These are phyloP conservation scores for Rhincodon typus DNA, from an alignment of 2,797 vertebrate genomes.

Conservation along the genomic window DNA sequence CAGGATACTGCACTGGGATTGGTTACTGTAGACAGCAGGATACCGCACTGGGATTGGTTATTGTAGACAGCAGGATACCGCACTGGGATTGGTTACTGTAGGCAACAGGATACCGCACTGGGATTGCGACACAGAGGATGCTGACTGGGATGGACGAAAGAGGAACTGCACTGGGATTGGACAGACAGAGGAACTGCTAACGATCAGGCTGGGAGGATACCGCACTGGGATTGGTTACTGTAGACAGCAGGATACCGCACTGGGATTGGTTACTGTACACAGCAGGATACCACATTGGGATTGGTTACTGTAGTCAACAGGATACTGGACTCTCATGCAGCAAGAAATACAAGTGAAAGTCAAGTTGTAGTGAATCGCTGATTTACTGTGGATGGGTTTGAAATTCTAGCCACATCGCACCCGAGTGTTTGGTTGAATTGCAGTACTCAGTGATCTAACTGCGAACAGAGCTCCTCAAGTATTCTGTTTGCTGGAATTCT, in stretches of 20 bases:
- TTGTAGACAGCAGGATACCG: too few species aligned
- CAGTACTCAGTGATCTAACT: background rate
- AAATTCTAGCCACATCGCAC: background rate
- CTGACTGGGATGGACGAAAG: too few species aligned
- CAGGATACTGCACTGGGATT: too few species aligned
- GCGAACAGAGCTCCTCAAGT: background rate
- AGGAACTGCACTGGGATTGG: too few species aligned
- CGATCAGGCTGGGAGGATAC: too few species aligned
- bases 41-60: too few species aligned
- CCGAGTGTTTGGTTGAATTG: background rate
- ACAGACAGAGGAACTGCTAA: too few species aligned
- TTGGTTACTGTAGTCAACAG: background rate
- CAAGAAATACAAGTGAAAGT: background rate
- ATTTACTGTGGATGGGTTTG: background rate
- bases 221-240: too few species aligned
- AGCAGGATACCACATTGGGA: background rate
- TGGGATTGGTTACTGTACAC: background rate
- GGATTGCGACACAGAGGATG: too few species aligned
- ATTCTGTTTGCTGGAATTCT: background rate
- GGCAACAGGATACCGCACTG: background rate
- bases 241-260: background rate
- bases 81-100: background rate
- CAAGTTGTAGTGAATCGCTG: background rate
- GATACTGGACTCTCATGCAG: background rate
- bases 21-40: too few species aligned